phyloP scores from a whole-genome alignment of 2,888 invertebrate species.

The Chrysomela aeneicollis region DNA sequence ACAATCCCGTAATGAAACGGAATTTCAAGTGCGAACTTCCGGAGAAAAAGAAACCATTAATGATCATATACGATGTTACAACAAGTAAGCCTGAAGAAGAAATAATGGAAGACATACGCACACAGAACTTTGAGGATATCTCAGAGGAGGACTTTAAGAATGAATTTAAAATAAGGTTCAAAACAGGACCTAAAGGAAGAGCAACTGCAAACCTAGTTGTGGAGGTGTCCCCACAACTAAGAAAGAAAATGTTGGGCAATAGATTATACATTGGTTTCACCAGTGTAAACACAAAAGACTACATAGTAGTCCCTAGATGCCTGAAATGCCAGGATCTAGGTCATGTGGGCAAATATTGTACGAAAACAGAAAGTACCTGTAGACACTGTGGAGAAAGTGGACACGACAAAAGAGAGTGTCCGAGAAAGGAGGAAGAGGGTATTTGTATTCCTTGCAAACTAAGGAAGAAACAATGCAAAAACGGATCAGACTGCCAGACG shows the following conservation, averaged over 20 bases:
- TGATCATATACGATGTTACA: not conserved
- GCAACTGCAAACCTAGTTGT: not conserved
- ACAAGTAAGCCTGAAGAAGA: conserved; percentile 12
- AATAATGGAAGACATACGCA: conserved; percentile 5
- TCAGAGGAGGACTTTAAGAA: not conserved
- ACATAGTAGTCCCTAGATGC: too few species aligned
- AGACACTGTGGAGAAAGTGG: conserved; percentile 8
- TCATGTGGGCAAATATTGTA: conserved; percentile 4
- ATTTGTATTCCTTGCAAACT: conserved; percentile 4
- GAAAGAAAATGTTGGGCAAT: not conserved
- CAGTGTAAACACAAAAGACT: too few species aligned
- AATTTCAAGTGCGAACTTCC: not conserved
- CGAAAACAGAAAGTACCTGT: not conserved
- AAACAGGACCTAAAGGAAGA: not conserved
- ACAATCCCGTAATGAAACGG: too few species aligned
- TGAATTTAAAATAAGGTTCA: not conserved
- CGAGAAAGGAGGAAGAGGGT: not conserved
- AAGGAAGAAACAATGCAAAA: not conserved
- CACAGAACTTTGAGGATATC: conserved; percentile 7
- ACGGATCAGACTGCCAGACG: conserved; percentile 2
- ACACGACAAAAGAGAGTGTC: conserved; percentile 9
- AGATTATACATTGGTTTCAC: too few species aligned
- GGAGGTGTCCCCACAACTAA: not conserved
- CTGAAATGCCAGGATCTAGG: too few species aligned
- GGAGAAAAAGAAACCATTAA: not conserved